These are phyloP conservation scores for Stichodactyla helianthus DNA, from an alignment of 64 coral and sea anemone genomes.

Conservation along the genomic window DNA sequence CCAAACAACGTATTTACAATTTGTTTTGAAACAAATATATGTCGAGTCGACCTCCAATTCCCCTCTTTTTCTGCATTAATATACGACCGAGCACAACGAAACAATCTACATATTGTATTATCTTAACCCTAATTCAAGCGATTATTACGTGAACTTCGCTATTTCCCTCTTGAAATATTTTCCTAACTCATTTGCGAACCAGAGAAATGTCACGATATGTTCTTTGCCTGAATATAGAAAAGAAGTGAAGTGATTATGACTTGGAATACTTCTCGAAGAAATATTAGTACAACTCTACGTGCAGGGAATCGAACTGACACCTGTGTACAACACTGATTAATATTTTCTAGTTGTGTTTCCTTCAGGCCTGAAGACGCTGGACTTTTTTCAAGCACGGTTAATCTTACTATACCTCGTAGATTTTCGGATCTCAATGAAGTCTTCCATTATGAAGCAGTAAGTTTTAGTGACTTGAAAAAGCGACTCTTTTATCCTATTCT, in stretches of 20 bases:
- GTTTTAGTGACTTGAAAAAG: background rate
- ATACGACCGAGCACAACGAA: background rate
- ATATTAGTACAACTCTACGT: background rate
- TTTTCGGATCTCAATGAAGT: background rate
- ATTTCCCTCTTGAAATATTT: conserved; percentile 25
- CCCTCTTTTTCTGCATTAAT: background rate
- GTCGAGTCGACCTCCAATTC: background rate
- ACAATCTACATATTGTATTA: conserved; percentile 27
- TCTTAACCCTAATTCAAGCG: conserved; percentile 17
- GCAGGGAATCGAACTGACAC: background rate
- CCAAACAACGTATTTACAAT: conserved; percentile 1
- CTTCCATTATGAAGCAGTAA: background rate
- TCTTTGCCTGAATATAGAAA: background rate
- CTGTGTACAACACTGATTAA: background rate
- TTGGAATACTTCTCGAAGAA: conserved; percentile 12
- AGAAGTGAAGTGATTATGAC: conserved; percentile 13
- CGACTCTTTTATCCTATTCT: background rate
- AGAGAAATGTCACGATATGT: conserved; percentile 9
- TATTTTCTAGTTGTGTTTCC: background rate
- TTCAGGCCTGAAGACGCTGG: background rate
- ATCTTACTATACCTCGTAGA: background rate
- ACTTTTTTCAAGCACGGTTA: background rate
- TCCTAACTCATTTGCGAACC: conserved; percentile 1
- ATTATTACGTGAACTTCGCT: conserved; percentile 23
- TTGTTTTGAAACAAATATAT: conserved; percentile 18